phyloP scores from a whole-genome alignment of 2,888 invertebrate genomes.

The Brassicogethes aeneus region DNA sequence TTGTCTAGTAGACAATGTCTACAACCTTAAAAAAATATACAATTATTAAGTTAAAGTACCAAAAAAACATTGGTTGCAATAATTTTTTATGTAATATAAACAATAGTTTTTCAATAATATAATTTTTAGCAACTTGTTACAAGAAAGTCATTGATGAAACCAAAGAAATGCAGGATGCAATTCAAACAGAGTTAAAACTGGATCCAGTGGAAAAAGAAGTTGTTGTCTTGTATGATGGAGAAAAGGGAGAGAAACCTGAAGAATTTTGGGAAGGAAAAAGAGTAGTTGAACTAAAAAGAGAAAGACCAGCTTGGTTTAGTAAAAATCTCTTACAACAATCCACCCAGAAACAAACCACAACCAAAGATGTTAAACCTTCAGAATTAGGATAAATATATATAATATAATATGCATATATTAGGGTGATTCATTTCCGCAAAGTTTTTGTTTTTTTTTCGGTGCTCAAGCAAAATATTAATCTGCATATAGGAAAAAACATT shows the following conservation, averaged over 20 bases:
- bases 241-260: conserved; percentile 54
- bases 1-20: no score
- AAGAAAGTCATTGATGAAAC: conserved; percentile 75
- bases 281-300: conserved; percentile 77
- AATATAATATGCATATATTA: no score
- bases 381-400: conserved; percentile 51
- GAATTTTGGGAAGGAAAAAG: conserved; percentile 64
- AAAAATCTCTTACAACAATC: conserved; percentile 73
- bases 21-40: no score
- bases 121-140: conserved; percentile 75
- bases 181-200: conserved; percentile 59
- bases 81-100: no score
- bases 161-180: conserved; percentile 64
- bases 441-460: no score
- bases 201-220: conserved; percentile 77
- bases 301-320: conserved; percentile 82
- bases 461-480: no score
- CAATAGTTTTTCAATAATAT: no score
- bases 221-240: conserved; percentile 76
- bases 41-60: no score
- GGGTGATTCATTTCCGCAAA: no score
- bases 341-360: conserved; percentile 59
- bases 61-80: no score
- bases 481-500: no score
- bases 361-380: conserved; percentile 66